Evolutionary conservation across 2,113 vertebrate species (phyloP).

Genomic region (Actinemys pallida): DNA sequence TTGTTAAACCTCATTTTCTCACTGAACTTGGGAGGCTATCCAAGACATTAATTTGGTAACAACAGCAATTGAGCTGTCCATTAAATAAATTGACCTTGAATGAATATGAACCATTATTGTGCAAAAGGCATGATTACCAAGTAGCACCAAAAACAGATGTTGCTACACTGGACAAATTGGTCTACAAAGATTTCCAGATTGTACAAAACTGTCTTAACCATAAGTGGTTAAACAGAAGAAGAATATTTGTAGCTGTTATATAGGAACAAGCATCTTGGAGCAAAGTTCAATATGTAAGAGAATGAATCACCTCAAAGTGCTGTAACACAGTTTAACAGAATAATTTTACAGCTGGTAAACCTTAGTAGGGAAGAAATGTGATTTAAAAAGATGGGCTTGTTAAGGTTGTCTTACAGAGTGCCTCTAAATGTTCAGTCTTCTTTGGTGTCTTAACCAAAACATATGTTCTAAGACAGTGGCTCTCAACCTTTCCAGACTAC

Average conservation of each 20-base stretch:
- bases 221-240: slow-evolving; percentile 16
- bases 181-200: neutral
- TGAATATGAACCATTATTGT: slow-evolving; percentile 19
- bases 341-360: slow-evolving; percentile 33
- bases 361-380: slow-evolving; percentile 9
- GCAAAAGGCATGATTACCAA: slow-evolving; percentile 32
- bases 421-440: slow-evolving; percentile 4
- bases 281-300: slow-evolving; percentile 38
- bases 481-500: too few species aligned
- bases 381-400: slow-evolving; percentile 46
- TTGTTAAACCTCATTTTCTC: slow-evolving; percentile 17
- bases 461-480: neutral
- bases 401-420: slow-evolving; percentile 23
- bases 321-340: slow-evolving; percentile 17
- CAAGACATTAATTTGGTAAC: slow-evolving; percentile 10
- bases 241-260: neutral
- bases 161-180: neutral
- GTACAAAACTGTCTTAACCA: neutral
- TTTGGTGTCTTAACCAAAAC: slow-evolving; percentile 28
- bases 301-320: slow-evolving; percentile 26
- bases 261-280: neutral
- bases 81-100: neutral
- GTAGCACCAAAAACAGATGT: neutral
- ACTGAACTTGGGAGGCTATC: neutral
- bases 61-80: neutral